These are phyloP conservation scores for Urocynchramus pylzowi DNA, from an alignment of 2,113 vertebrate genomes.

Conservation along the genomic window DNA sequence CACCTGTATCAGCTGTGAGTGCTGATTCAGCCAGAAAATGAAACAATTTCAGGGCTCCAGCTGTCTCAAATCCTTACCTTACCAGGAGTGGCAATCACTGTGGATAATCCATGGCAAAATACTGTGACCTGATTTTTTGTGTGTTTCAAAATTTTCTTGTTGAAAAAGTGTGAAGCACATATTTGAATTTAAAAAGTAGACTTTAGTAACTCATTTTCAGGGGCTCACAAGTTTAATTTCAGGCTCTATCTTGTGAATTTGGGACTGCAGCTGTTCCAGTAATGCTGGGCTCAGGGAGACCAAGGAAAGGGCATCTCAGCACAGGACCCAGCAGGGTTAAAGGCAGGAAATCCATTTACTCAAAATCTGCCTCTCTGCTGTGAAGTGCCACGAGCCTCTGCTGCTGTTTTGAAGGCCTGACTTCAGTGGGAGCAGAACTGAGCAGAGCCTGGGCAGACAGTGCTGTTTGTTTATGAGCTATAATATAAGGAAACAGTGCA, in stretches of 20 bases:
- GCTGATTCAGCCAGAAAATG: neutral
- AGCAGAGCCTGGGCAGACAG: conserved; percentile 8
- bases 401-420: neutral
- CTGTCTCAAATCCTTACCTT: neutral
- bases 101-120: neutral
- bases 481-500: conserved; percentile 52
- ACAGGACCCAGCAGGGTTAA: neutral
- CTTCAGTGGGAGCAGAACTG: neutral
- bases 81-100: neutral
- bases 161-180: neutral
- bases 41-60: neutral
- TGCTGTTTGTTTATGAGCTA: conserved; percentile 43
- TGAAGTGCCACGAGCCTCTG: neutral
- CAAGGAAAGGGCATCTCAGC: neutral
- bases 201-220: neutral
- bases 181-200: neutral
- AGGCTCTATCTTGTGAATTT: neutral
- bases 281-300: neutral
- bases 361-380: neutral
- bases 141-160: neutral
- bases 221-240: neutral
- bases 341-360: neutral
- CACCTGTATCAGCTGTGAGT: neutral
- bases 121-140: neutral
- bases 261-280: neutral